Base-by-base conservation (phyloP, 2,797 vertebrate genomes). In the Lagodon rhomboides region DNA sequence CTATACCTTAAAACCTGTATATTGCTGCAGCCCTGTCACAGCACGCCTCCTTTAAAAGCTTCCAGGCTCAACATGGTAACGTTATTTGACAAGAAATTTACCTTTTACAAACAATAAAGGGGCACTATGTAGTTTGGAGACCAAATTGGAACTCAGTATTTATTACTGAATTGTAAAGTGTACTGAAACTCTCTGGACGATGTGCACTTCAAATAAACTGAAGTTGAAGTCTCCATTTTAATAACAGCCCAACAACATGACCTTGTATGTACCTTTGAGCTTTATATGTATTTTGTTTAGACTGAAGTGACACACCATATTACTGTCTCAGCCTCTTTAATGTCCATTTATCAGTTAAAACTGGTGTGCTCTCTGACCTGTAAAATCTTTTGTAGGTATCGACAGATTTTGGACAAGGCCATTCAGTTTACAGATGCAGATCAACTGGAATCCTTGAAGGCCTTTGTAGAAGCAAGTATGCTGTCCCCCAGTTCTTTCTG, bases 401-500 rank as follows among this genome's bases (percentile, higher is more conserved):
- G 98, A 65, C 98, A 99, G 67, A 99, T 99, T 89, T 68, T 99
- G 93, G 98, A 99, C 91, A 99, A 98, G 92, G 98, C 98, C 61
- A 95, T 99, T 86, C 97, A 98, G 90, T 95, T 98, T 58, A 96
- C 93, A 1, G 97, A 96, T 83, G 93, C 91, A 56, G 98, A 99
- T 67, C 98, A 99, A 53, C 95, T 99, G 75, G 98, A 99, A 87
- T 97, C 98, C 80, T 93, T 99, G 89, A 99, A 98, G 96, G 98
- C 98, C 65, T 99, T 99, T 94, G 98, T 99, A 79, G 98, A 99
- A 98, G 98, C 98, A 91, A 99, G 98, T 99, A 96, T 95, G 98
- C 94, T 64, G 12, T n/a, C 30, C 44, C 30, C 49, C 1, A 5
- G 0, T 73, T 65, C 41, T 23, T 68, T 67, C 55, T 34, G 38